Base-by-base conservation (phyloP, 2,888 invertebrate species). In the Mantis religiosa region DNA sequence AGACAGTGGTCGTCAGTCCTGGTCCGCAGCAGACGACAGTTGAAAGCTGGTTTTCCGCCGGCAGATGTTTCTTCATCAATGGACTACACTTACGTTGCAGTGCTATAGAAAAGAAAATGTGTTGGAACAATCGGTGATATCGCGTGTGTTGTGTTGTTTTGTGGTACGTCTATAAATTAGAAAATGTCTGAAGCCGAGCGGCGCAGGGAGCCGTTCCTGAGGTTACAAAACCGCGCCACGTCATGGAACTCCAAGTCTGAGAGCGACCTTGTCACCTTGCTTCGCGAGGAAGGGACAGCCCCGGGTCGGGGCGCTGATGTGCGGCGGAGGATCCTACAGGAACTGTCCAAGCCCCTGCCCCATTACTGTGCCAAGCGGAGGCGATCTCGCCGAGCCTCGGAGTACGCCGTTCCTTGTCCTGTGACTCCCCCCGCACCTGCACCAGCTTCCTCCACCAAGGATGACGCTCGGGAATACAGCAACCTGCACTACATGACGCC, bases 231-330 rank as follows among this genome's bases (percentile, higher is more conserved):
- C 89, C 84, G 85, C 34, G 34, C 89, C 82, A 90, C 90, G 28
- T 90, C 90, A 47, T 90, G 90, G 90, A 89, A 88, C 71, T 88
- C 89, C 2, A 88, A 84, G 54, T 88, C 89, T 27, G 89, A 90
- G 82, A 89, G 87, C 85, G 90, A 90, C 34, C 85, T 87, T 3
- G 71, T 88, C 85, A 82, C 34, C 14, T 71, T 89, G 30, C 88
- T n/a, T 6, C 71, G 30, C n/a, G 84, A 28, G 12, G 87, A 54
- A 41, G 28, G 81, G 12, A 28, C 41, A 15, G 28, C 30, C 27
- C 28, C 28, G 12, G n/a, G 15, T n/a, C 20, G 54, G 71, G 28
- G 54, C 14, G 27, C 54, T n/a, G 47, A n/a, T 0, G 54, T 34
- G 28, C 84, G 28, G 34, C 30, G 84, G 28, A 12, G 30, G 28